These are phyloP conservation scores for Paradisaea rubra DNA, from an alignment of 2,113 vertebrate species.

Conservation along the genomic window DNA sequence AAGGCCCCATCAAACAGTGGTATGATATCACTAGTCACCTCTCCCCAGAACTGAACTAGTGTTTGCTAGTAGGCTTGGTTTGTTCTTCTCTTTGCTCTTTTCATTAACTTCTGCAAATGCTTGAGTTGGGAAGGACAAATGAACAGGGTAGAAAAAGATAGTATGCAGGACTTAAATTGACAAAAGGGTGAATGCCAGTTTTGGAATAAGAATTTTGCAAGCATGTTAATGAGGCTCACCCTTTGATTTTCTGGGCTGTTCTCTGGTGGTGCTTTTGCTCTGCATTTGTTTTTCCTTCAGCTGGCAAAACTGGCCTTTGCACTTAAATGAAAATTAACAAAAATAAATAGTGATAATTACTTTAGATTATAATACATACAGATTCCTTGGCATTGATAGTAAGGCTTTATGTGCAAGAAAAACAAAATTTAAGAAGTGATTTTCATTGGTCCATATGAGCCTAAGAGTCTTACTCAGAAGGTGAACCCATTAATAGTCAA, in stretches of 20 bases:
- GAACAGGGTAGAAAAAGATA: background rate
- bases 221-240: background rate
- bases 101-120: background rate
- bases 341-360: background rate
- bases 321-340: background rate
- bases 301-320: background rate
- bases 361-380: background rate
- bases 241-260: background rate
- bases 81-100: background rate
- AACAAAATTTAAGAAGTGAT: fast-evolving
- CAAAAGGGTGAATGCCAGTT: background rate
- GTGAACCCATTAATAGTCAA: background rate
- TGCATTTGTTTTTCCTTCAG: background rate
- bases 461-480: background rate
- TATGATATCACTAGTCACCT: background rate
- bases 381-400: background rate
- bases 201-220: background rate
- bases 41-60: background rate
- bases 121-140: background rate
- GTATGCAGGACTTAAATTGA: background rate
- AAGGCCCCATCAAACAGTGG: background rate
- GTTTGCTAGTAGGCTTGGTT: background rate
- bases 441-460: background rate
- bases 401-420: background rate
- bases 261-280: background rate